These are phyloP conservation scores for Aporophyla nigra DNA, from an alignment of 2,888 invertebrate genomes.

Conservation along the genomic window DNA sequence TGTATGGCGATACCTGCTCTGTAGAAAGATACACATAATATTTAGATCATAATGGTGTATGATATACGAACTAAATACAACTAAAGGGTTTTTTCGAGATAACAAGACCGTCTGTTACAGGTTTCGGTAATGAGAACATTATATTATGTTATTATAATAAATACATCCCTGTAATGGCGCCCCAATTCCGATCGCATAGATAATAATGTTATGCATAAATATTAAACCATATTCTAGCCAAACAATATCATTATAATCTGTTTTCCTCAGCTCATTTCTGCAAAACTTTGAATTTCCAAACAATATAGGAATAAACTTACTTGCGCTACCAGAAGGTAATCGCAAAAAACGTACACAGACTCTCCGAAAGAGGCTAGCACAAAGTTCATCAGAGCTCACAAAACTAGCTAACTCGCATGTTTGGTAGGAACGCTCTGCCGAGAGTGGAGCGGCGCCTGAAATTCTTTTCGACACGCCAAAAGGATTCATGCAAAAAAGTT, in stretches of 20 bases:
- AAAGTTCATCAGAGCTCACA: conserved; percentile 44
- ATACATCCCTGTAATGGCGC: background rate
- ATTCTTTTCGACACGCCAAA: conserved; percentile 36
- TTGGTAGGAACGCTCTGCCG: conserved; percentile 13
- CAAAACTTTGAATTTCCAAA: conserved; percentile 38
- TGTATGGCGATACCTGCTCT: conserved; percentile 9
- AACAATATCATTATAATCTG: background rate
- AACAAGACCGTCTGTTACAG: conserved; percentile 31
- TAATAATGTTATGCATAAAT: conserved; percentile 18
- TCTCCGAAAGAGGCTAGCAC: conserved; percentile 41
- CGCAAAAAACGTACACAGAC: conserved; percentile 30
- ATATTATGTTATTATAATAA: conserved; percentile 32
- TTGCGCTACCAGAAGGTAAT: conserved; percentile 28
- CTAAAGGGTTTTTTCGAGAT: conserved; percentile 32
- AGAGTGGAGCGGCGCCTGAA: conserved; percentile 13
- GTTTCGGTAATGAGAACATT: conserved; percentile 38
- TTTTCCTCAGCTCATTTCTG: background rate
- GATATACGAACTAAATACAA: conserved; percentile 7
- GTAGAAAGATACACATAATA: conserved; percentile 13
- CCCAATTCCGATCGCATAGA: conserved; percentile 8
- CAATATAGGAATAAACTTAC: conserved; percentile 33
- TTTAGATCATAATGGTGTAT: conserved; percentile 12
- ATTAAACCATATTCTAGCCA: background rate
- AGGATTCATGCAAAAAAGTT: conserved; percentile 10
- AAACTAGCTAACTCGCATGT: conserved; percentile 54